Percentiles rank a stretch among this genome's conserved stretches.
These are phyloP conservation scores for Arge pagana DNA, from an alignment of 2,888 invertebrate species.

Conservation along the genomic window DNA sequence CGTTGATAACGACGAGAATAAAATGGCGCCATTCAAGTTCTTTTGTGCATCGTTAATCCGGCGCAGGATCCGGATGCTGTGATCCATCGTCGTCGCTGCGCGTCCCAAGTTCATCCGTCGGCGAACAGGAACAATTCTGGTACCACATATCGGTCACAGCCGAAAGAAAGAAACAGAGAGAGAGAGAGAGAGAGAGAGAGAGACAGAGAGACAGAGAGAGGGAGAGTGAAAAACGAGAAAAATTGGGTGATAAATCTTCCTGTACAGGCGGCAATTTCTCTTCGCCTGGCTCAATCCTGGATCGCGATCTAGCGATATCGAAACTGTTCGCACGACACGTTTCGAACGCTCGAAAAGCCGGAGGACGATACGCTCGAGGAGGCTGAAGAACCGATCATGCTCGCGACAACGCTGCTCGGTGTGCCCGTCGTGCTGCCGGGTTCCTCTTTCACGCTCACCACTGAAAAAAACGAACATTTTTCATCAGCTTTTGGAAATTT, in stretches of 20 bases:
- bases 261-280: too few relatives aligned
- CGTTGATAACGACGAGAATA: too few relatives aligned
- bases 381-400: conserved; percentile 46
- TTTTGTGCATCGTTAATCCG: too few relatives aligned
- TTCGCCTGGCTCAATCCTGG: too few relatives aligned
- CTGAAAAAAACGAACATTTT: conserved; percentile 30
- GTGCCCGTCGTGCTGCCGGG: conserved; percentile 47
- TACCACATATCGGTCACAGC: not conserved
- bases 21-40: too few relatives aligned
- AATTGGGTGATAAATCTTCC: not conserved
- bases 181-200: not conserved
- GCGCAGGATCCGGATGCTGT: too few relatives aligned
- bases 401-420: conserved; percentile 40
- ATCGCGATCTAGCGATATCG: not conserved
- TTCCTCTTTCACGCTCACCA: conserved; percentile 53
- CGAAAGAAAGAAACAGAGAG: not conserved
- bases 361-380: conserved; percentile 48
- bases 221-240: not conserved
- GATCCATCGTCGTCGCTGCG: too few relatives aligned
- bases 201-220: not conserved
- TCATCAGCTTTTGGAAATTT: not conserved
- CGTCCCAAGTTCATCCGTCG: not conserved
- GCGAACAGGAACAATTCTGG: not conserved
- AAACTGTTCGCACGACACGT: conserved; percentile 46
- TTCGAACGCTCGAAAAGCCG: conserved; percentile 48